phyloP scores from a whole-genome alignment of 2,113 vertebrate species.

The Dasypus novemcinctus region DNA sequence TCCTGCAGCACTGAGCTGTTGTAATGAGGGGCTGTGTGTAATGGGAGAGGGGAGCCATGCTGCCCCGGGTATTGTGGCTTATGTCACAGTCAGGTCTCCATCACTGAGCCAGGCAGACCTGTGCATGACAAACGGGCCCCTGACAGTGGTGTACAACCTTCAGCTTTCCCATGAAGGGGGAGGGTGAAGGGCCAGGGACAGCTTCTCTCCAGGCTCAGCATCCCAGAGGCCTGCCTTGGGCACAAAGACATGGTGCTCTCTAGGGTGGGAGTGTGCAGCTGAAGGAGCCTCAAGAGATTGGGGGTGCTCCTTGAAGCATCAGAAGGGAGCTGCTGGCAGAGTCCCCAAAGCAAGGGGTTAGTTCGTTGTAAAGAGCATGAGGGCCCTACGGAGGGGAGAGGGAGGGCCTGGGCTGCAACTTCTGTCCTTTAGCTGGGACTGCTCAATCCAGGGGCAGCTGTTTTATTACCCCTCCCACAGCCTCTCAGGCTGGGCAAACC shows the following conservation, averaged over 20 bases:
- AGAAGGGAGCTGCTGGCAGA: not conserved
- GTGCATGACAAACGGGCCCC: not conserved
- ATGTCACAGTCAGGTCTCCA: fast-evolving
- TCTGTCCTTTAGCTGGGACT: not conserved
- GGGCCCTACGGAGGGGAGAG: not conserved
- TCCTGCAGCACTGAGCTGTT: not conserved
- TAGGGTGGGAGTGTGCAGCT: not conserved
- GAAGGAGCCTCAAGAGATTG: not conserved
- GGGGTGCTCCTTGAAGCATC: fast-evolving
- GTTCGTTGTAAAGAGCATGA: too few species aligned
- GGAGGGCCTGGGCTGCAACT: not conserved
- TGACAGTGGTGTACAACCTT: not conserved
- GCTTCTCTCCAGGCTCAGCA: not conserved
- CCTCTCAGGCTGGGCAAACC: not conserved
- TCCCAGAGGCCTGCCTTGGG: not conserved
- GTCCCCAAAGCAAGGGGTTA: not conserved
- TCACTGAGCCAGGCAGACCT: not conserved
- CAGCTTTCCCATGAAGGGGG: too few species aligned
- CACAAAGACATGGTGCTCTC: not conserved
- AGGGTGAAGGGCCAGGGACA: not conserved
- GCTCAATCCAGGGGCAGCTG: not conserved
- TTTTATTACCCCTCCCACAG: not conserved
- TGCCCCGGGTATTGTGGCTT: not conserved
- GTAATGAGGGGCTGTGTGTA: not conserved
- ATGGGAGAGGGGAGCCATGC: fast-evolving